phyloP scores from a whole-genome alignment of 2,888 invertebrate species.

The Gibbula magus region DNA sequence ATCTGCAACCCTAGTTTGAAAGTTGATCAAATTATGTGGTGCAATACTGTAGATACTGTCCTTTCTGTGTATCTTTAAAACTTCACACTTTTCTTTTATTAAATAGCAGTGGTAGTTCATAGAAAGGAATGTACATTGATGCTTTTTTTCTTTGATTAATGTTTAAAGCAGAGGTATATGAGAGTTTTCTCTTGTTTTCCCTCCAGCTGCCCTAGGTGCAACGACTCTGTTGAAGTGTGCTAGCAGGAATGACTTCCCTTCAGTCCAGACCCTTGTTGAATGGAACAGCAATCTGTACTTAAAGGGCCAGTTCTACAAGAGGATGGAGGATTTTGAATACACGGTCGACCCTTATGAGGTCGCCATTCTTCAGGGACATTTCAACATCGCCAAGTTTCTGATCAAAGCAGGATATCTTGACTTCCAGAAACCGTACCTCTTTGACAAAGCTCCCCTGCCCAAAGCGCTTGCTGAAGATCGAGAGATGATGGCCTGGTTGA shows the following conservation, averaged over 20 bases:
- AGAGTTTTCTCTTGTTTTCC: too few species aligned
- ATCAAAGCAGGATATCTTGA: conserved; percentile 51
- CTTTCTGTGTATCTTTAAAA: too few species aligned
- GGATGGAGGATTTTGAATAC: conserved; percentile 47
- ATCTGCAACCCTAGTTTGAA: too few species aligned
- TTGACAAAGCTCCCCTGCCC: not conserved
- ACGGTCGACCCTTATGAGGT: conserved; percentile 57
- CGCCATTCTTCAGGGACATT: conserved; percentile 51
- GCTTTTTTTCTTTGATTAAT: too few species aligned
- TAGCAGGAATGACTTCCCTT: conserved; percentile 52
- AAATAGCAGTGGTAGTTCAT: too few species aligned
- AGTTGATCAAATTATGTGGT: too few species aligned
- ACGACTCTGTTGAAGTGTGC: conserved; percentile 58
- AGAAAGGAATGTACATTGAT: too few species aligned
- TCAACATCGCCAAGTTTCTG: conserved; percentile 52
- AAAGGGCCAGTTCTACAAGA: conserved; percentile 48
- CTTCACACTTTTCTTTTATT: too few species aligned
- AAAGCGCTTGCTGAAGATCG: not conserved
- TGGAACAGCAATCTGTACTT: conserved; percentile 51
- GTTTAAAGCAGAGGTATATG: too few species aligned
- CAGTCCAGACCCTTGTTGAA: conserved; percentile 48
- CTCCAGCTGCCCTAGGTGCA: conserved; percentile 57
- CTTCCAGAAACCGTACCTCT: not conserved
- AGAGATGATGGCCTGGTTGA: not conserved
- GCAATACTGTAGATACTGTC: too few species aligned